Evolutionary conservation across 2,113 vertebrate species (phyloP), one percentile per base, ranked within the genome.

Genomic region (Ceyx cyanopectus): DNA sequence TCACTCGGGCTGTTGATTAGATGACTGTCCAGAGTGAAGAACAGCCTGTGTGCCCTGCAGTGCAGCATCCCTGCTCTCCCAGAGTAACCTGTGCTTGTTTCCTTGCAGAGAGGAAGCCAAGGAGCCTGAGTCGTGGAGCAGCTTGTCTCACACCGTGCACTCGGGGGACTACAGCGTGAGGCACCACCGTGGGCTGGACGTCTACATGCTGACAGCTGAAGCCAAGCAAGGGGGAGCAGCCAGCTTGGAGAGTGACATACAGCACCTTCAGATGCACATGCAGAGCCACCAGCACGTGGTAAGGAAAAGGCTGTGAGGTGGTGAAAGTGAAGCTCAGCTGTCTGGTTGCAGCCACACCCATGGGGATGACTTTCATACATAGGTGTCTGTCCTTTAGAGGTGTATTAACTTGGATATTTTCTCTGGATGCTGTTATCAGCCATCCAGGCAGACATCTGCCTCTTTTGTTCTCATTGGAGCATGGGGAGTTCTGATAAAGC

Each of bases 121-220:
- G 77, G 94, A 96, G 41, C 97, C 97, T 0, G 96, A 97, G 32
- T 88, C 96, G 56, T 98, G 97, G 95, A 97, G 95, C 73, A 97
- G 98, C 40, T 95, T 96, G 41, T 97, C 92, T 41, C 98, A 98
- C 87, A 95, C 94, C 0, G 95, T 97, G 58, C 97, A 98, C 45
- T 95, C 94, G 0, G 98, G 97, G 17, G 97, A 98, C 75, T 97
- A 94, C 89, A 97, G 97, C 6, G 97, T 98, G 77, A 98, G 98
- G 94, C 97, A 99, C 92, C 98, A 98, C 86, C 98, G 98, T 1
- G 95, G 95, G 43, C 94, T 99, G 51, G 96, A 98, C 81, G 96
- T 99, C 80, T 99, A 99, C 94, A 98, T 98, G 15, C 96, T 99
- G 86, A 99, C 98, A 0, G 97, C 97, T 21, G 97, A 96, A 93